Base-by-base conservation (phyloP, 2,888 invertebrate species). In the Aproaerema taeniolella region DNA sequence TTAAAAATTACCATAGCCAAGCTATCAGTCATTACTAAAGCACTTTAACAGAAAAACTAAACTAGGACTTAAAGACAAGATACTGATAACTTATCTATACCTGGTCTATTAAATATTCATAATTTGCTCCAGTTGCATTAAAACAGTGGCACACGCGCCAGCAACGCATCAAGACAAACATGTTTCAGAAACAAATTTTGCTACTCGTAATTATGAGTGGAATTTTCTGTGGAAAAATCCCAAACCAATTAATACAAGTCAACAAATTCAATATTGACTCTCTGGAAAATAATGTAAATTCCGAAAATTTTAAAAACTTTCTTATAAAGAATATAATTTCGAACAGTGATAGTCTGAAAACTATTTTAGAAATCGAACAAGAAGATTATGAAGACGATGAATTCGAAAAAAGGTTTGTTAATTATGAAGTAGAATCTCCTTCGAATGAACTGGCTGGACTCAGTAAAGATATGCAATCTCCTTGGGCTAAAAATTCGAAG, bases 291-390 rank as follows among this genome's bases (percentile, higher is more conserved):
- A 39, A 46, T 13, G 38, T 43, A 4, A 43, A 42, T 8, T 45
- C 54, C 2, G 45, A 59, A 16, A 39, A 45, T 4, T 47, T 51
- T 9, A 64, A 61, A 45, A 49, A 53, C 7, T 41, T 55, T 39
- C 36, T 63, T 2, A 52, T 61, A 10, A 43, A 61, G 38, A 53
- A 62, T 38, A 42, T 65, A 1, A 48, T 64, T 32, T 30, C 50
- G 10, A 50, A 66, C 15, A 61, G 58, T 41, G 55, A 62, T n/a
- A 57, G 53, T 49, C 48, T 66, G 1, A 58, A 56, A 45, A 20
- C 53, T 0, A 43, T 62, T 36, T 38, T 58, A 10, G 55, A 56
- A 41, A 46, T 49, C 46, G 61, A 58, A 51, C 48, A 25, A 1
- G 37, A 45, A 9, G 41, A 26, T 13, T 13, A 47, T n/a, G 17